Evolutionary conservation across 2,797 vertebrate species (phyloP), one percentile per base, ranked within the genome.

Genomic region (Pogonophryne albipinna): DNA sequence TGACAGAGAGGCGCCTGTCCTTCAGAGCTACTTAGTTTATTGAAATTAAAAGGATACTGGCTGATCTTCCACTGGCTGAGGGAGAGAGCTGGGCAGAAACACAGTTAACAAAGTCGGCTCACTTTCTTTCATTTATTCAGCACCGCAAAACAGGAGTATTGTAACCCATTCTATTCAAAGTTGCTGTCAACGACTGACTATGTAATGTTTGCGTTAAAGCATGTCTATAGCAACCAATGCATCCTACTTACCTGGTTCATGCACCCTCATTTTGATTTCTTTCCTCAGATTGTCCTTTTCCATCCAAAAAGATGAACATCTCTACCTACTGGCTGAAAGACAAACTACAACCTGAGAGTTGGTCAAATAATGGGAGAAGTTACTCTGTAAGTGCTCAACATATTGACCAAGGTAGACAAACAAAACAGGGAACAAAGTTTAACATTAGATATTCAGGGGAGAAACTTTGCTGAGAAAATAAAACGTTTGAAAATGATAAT

Each of bases 211-310:
- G 11, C 17, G 10, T 15, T 4, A 31, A 52, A 17, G 45, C 5
- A 73, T 81, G 46, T 76, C 76, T 83, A 16, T 38, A 42, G 80
- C 51, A 77, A 71, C 88, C 79, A 94, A 94, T 92, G 85, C 78
- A 47, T 84, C 66, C 13, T 11, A 70, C 85, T 58, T 84, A 94
- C 93, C 92, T 84, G 80, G 6, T 72, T 73, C 51, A 14, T 23
- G 44, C 4, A 38, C 47, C 87, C 90, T 91, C 93, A 94, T 94
- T 80, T 93, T 93, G 82, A 74, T 44, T 66, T 45, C 60, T 44
- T 62, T 52, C 4, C 8, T 77, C 23, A 14, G 45, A 12, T 8
- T 27, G 11, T 20, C 15, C 15, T 0, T 4, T 19, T 12, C 34
- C 38, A 11, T 23, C 1, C 4, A 10, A 17, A 20, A 47, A 45